Base-by-base conservation (phyloP, 1,140 invertebrate genomes). In the Choristoneura fumiferana region DNA sequence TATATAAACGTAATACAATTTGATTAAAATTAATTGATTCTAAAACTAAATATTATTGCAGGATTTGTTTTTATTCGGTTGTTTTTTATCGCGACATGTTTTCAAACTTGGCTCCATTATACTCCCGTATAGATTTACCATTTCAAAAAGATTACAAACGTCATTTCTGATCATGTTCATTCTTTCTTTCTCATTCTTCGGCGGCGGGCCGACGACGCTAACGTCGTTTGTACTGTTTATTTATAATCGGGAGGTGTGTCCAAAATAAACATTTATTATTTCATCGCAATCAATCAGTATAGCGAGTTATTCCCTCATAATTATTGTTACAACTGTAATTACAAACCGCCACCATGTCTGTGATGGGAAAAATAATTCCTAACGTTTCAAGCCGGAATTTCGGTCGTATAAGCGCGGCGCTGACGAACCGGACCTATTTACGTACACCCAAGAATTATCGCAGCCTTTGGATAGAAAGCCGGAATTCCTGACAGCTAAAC, bases 401-500 rank as follows among this genome's bases (percentile, higher is more conserved):
- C 39, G 60, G 71, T 17, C 76, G 73, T 71, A 60, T 85, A 56
- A 66, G 74, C 63, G 74, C 75, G 45, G 76, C 78, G 15, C 68
- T 86, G 54, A 71, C 69, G 17, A 81, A 79, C 64, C 83, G 84
- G 63, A 91, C 73, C 62, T 92, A 89, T 69, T 92, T 66, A 91
- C 91, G 13, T 91, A 92, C 54, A 86, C 89, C 12, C 85, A 89
- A 58, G 90, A 90, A 58, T 68, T 91, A 58, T 89, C 91, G 8
- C 91, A 92, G 76, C 91, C 91, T 49, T 73, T 92, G 57, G 76
- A 84, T 33, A 73, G 89, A 10, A 85, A 89, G 56, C 91, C 91
- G 1, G 87, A 90, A 67, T 84, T 78, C 67, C 69, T 91, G 2
- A 78, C 78, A n/a, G 81, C 89, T 8, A 86, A 90, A 38, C 81